Evolutionary conservation across 1,140 invertebrate species (phyloP).

Genomic region (Halictus rubicundus): DNA sequence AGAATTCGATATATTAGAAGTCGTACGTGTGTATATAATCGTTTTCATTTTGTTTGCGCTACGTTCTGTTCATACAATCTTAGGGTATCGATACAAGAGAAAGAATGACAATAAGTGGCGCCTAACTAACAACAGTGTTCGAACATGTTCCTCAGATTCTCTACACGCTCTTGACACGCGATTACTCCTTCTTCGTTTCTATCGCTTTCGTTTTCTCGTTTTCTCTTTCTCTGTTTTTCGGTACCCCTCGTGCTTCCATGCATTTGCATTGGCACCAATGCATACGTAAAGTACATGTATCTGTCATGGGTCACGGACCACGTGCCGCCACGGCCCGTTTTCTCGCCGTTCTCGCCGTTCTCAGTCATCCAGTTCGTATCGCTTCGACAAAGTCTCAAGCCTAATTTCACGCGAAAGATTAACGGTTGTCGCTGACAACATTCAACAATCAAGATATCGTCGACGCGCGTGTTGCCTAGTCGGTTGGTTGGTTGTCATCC

Average conservation of each 20-base stretch:
- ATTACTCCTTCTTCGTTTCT: constrained; percentile 32
- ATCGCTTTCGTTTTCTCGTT: constrained; percentile 19
- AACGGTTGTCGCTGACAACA: neutral
- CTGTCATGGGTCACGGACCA: no score
- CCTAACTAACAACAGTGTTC: constrained; percentile 53
- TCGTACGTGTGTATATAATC: constrained; percentile 58
- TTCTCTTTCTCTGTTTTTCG: neutral
- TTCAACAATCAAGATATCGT: constrained; percentile 13
- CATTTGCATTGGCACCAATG: neutral
- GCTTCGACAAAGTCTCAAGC: no score
- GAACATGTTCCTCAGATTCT: constrained; percentile 32
- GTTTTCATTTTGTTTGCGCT: constrained; percentile 51
- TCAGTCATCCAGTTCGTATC: no score
- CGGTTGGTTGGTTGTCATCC: constrained; percentile 25
- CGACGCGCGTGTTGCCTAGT: neutral
- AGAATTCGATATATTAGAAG: constrained; percentile 62
- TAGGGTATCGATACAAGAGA: constrained; percentile 55
- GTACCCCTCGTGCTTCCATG: neutral
- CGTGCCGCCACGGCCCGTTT: no score
- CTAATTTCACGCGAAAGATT: constrained; percentile 2
- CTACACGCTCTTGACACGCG: constrained; percentile 4
- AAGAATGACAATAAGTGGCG: constrained; percentile 60
- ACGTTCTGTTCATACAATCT: constrained; percentile 55
- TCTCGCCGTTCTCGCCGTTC: neutral
- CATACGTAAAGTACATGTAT: no score